Evolutionary conservation across 1,140 invertebrate species (phyloP).

Genomic region (Phthorimaea operculella): DNA sequence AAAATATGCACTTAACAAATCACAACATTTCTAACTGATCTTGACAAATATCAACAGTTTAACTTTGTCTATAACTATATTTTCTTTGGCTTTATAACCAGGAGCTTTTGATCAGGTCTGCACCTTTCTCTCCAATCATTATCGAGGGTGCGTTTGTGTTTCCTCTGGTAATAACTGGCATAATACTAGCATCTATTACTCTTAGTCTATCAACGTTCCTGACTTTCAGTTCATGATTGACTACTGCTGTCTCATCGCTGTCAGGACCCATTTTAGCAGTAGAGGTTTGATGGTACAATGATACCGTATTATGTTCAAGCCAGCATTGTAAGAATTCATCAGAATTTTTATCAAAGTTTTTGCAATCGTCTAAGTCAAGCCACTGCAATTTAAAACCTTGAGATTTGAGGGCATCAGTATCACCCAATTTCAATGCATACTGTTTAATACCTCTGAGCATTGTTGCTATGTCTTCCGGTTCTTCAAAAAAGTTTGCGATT

Average conservation of each 20-base stretch:
- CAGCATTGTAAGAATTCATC: conserved; percentile 70
- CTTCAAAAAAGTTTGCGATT: conserved; percentile 74
- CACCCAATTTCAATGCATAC: conserved; percentile 50
- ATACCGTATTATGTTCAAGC: conserved; percentile 52
- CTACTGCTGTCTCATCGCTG: conserved; percentile 69
- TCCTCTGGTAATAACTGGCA: conserved; percentile 75
- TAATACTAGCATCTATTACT: conserved; percentile 79
- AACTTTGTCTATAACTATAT: too few relatives aligned
- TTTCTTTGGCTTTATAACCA: too few relatives aligned
- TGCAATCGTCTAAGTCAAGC: conserved; percentile 51
- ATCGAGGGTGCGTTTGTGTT: conserved; percentile 78
- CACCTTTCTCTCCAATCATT: conserved; percentile 77
- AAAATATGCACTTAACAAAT: too few relatives aligned
- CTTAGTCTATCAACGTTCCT: conserved; percentile 70
- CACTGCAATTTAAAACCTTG: conserved; percentile 43
- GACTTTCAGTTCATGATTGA: conserved; percentile 70
- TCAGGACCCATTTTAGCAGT: conserved; percentile 75
- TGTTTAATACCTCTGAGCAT: conserved; percentile 68
- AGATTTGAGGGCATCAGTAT: conserved; percentile 61
- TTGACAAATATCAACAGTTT: too few relatives aligned
- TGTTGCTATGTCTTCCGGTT: conserved; percentile 65
- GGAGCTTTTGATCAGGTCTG: conserved; percentile 74
- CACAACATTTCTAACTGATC: too few relatives aligned
- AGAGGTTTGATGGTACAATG: conserved; percentile 73
- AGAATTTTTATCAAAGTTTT: conserved; percentile 35